Conservation (phyloP, 2,113 vertebrate species). For the Lophura nycthemera region DNA sequence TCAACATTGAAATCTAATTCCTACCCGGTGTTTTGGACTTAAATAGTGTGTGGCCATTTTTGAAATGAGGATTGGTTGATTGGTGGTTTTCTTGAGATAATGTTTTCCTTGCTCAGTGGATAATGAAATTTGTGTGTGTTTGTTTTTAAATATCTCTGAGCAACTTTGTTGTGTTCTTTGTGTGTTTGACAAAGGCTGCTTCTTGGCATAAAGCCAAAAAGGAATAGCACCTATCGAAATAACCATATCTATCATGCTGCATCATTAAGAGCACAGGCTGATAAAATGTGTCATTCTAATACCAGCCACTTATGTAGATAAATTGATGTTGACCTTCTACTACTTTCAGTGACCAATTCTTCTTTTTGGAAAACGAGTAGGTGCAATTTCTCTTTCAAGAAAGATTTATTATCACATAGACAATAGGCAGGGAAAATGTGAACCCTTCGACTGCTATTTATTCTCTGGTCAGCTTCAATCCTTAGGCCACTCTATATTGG, state of each 20-base stretch:
- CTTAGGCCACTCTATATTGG: neutral
- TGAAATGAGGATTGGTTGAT: neutral
- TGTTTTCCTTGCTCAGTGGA: conserved; percentile 1
- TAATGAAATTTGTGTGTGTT: neutral
- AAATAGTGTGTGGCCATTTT: neutral
- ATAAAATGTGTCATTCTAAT: conserved; percentile 14
- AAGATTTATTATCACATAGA: conserved; percentile 9
- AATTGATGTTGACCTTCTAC: conserved; percentile 35
- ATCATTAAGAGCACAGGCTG: conserved; percentile 14
- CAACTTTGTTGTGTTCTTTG: neutral
- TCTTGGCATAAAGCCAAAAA: neutral
- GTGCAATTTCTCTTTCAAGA: conserved; percentile 37
- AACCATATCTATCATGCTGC: neutral
- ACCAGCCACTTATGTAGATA: conserved; percentile 7
- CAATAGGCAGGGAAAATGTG: neutral
- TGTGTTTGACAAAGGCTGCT: neutral
- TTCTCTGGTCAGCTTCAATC: conserved; percentile 38
- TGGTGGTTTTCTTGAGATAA: neutral
- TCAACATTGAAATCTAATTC: neutral
- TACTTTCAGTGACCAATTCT: conserved; percentile 9
- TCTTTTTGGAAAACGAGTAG: conserved; percentile 13
- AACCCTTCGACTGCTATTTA: conserved; percentile 20
- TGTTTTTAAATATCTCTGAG: neutral
- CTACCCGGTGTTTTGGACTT: neutral
- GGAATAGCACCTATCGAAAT: neutral